phyloP scores from a whole-genome alignment of 2,113 vertebrate genomes.

The Mormoops blainvillei region DNA sequence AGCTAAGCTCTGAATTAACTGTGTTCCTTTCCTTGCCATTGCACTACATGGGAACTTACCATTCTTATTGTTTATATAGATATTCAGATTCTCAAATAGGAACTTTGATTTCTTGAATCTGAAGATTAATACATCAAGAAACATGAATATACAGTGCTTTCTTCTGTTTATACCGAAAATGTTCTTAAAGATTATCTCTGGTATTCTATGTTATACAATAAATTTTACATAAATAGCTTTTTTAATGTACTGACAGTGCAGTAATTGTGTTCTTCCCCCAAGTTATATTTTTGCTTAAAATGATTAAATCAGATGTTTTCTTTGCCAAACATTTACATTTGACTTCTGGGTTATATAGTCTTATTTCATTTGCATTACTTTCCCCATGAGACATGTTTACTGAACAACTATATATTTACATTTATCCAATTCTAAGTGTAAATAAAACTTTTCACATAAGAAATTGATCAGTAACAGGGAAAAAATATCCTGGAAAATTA shows the following conservation, averaged over 20 bases:
- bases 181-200: not conserved
- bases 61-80: not conserved
- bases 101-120: not conserved
- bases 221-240: not conserved
- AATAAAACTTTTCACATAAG: not conserved
- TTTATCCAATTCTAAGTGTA: not conserved
- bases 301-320: not conserved
- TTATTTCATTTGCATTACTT: not conserved
- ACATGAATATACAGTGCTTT: not conserved
- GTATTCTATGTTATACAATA: not conserved
- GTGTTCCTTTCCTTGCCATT: not conserved
- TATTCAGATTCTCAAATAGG: not conserved
- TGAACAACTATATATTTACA: not conserved
- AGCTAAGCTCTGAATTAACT: not conserved
- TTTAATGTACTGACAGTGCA: not conserved
- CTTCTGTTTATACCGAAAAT: not conserved
- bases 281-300: not conserved
- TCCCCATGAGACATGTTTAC: not conserved
- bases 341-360: not conserved
- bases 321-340: not conserved
- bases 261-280: not conserved
- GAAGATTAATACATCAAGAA: not conserved
- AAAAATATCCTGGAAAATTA: not conserved
- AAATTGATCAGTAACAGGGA: not conserved
- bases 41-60: not conserved